phyloP scores from a whole-genome alignment of 2,113 vertebrate genomes.

The Cranoglanis bouderius region DNA sequence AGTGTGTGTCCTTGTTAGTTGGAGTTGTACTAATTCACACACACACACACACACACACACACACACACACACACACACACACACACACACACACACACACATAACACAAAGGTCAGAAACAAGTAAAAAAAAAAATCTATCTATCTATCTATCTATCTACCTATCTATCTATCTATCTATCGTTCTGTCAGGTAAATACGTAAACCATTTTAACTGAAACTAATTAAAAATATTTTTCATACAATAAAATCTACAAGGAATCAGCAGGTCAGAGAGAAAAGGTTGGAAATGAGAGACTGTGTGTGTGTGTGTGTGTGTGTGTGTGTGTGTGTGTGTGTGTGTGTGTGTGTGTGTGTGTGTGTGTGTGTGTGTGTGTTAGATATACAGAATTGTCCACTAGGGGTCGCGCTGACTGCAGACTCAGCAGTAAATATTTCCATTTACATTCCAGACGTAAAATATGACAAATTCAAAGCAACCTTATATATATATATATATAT shows the following conservation, averaged over 20 bases:
- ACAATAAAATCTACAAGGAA: not conserved
- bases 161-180: not conserved
- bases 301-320: not conserved
- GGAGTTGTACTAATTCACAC: constrained; percentile 50
- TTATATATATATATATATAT: not conserved
- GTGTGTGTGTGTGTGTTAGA: not conserved
- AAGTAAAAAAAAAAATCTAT: not conserved
- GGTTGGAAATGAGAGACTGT: not conserved
- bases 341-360: not conserved
- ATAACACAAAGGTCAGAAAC: not conserved
- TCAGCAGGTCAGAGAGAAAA: not conserved
- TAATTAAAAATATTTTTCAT: not conserved
- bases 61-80: constrained; percentile 28
- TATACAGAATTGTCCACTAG: constrained; percentile 65
- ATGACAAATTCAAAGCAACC: not conserved
- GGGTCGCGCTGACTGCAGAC: constrained; percentile 70
- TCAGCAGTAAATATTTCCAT: constrained; percentile 10
- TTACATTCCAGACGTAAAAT: no score
- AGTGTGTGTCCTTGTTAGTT: constrained; percentile 78
- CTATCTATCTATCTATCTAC: constrained; percentile 1
- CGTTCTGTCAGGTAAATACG: not conserved
- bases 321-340: not conserved
- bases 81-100: constrained; percentile 44
- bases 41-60: constrained; percentile 39
- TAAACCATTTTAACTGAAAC: not conserved